phyloP scores from a whole-genome alignment of 1,140 invertebrate species.

The Sitobion miscanthi region DNA sequence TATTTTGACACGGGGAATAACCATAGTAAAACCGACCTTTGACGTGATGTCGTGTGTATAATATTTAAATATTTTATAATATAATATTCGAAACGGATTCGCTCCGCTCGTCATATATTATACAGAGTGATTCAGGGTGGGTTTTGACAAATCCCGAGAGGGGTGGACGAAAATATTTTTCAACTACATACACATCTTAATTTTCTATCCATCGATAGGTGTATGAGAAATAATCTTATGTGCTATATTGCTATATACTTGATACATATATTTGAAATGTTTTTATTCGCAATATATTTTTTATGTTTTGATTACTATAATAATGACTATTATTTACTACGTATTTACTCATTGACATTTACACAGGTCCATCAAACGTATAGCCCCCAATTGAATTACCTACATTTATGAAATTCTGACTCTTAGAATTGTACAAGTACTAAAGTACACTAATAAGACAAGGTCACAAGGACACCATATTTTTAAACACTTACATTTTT shows the following conservation, averaged over 20 bases:
- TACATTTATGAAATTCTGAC: background rate
- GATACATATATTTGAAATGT: background rate
- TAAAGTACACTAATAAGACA: no score
- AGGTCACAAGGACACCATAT: background rate
- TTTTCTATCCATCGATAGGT: background rate
- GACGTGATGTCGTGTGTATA: background rate
- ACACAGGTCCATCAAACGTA: background rate
- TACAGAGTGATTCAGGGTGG: background rate
- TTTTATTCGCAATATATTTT: background rate
- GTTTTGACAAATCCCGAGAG: background rate
- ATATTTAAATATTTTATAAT: constrained; percentile 1
- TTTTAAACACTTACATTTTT: background rate
- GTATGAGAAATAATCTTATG: background rate
- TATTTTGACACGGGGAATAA: constrained; percentile 1
- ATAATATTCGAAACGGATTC: background rate
- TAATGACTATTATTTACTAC: background rate
- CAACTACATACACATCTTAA: background rate
- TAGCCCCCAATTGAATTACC: background rate
- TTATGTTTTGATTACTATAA: background rate
- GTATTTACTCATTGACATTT: background rate
- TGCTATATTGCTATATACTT: background rate
- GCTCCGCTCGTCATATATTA: background rate
- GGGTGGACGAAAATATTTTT: background rate
- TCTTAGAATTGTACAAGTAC: background rate
- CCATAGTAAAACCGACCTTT: background rate